Base-by-base conservation (phyloP, 2,113 vertebrate species). In the Xenopus borealis region DNA sequence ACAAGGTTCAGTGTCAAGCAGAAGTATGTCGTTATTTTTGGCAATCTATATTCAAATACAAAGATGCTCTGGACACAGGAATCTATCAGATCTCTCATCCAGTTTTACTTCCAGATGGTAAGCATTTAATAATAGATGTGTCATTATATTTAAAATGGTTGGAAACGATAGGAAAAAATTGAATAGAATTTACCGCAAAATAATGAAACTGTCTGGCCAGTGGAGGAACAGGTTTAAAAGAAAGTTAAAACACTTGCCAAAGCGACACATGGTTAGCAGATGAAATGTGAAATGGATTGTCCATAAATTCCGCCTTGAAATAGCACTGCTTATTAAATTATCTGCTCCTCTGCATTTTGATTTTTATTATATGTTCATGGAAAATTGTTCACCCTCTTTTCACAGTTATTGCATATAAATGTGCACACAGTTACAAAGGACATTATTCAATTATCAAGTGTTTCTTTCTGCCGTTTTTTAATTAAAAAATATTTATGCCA, bases 11-110 rank as follows among this genome's bases (percentile, higher is more conserved):
- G 57, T 12, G 13, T 50, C 44, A 58, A 73, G 18, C 62, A 74
- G 52, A 23, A 72, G 53, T 40, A 66, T 59, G 23, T 50, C 45
- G 58, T 59, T 61, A 67, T 58, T 61, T 50, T 61, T 50, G 20
- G 53, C 55, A 23, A 16, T 61, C 23, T 19, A 59, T 61, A 67
- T 75, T 50, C 72, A 75, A 75, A 75, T 61, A 50, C 17, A 7
- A 23, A 46, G 47, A 12, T 2, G 30, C 50, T 66, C 5, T 18
- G 11, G 52, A 57, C 33, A 64, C 33, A 17, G 13, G 10, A 61
- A 23, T 27, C 17, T 58, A 58, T 17, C 10, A 61, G 18, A 20
- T 61, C 19, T 20, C 19, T 61, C 18, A 20, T 12, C 13, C 17
- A 9, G 53, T 55, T 55, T 8, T 55, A 7, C 14, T 55, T 8